These are phyloP conservation scores for Oreochromis tanganicae DNA, from an alignment of 2,113 vertebrate genomes.

Conservation along the genomic window DNA sequence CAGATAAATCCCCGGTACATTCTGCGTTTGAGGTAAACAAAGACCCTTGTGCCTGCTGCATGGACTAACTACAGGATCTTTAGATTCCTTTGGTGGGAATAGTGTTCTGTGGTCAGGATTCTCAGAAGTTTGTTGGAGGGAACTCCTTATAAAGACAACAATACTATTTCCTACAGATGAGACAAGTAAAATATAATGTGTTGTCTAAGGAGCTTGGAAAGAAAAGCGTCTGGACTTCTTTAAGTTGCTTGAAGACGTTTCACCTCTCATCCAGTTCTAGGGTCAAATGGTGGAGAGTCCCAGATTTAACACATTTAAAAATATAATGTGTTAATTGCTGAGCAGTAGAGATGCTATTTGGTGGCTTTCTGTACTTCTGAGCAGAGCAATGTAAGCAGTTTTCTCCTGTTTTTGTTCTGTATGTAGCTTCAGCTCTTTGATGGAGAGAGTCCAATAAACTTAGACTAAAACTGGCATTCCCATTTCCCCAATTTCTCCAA, in stretches of 20 bases:
- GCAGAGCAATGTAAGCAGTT: fast-evolving
- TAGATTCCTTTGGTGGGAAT: fast-evolving
- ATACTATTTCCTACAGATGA: fast-evolving
- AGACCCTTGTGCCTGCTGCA: not conserved
- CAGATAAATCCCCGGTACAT: fast-evolving
- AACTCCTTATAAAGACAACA: not conserved
- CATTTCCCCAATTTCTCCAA: not conserved
- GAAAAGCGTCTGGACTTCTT: too few species aligned
- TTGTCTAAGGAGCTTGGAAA: too few species aligned
- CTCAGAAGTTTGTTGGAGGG: not conserved
- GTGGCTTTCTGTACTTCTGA: not conserved
- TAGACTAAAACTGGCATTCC: not conserved
- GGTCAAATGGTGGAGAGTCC: too few species aligned
- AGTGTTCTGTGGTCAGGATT: fast-evolving
- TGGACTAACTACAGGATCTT: not conserved
- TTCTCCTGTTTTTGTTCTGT: not conserved
- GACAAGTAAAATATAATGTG: not conserved
- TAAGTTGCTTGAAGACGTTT: too few species aligned
- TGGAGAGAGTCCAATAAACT: not conserved
- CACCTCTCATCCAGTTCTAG: too few species aligned
- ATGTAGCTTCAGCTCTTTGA: fast-evolving
- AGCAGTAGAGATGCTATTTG: not conserved
- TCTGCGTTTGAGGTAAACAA: not conserved
- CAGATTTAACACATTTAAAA: not conserved
- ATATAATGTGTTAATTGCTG: not conserved